Percentiles rank a stretch among this genome's conserved stretches.
Evolutionary conservation across 2,888 invertebrate genomes (phyloP).

Genomic region (Cyclophora punctaria): DNA sequence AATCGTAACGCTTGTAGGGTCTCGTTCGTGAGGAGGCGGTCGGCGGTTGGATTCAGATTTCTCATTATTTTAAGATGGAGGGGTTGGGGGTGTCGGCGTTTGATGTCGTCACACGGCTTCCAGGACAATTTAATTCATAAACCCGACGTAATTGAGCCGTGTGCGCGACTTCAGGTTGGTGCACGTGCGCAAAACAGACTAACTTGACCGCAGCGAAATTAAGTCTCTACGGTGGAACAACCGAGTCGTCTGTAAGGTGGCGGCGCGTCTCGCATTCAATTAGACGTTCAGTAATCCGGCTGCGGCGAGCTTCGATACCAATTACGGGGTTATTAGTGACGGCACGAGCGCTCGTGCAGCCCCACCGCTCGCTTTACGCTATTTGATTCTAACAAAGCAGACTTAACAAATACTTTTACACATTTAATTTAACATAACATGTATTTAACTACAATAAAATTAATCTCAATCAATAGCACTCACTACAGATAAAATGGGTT

Average conservation of each 20-base stretch:
- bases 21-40: constrained; percentile 29
- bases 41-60: constrained; percentile 36
- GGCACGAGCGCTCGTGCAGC: constrained; percentile 48
- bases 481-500: too few relatives aligned
- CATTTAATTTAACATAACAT: too few relatives aligned
- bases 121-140: constrained; percentile 62
- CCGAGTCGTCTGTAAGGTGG: constrained; percentile 29
- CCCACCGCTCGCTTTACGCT: constrained; percentile 23
- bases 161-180: constrained; percentile 32
- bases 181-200: constrained; percentile 61
- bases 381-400: constrained; percentile 29
- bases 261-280: constrained; percentile 69
- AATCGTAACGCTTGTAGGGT: constrained; percentile 52
- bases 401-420: neutral
- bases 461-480: too few relatives aligned
- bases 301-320: constrained; percentile 73
- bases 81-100: constrained; percentile 38
- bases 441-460: too few relatives aligned
- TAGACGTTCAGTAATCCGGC: constrained; percentile 73
- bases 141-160: constrained; percentile 55
- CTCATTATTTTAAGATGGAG: constrained; percentile 25
- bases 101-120: constrained; percentile 52
- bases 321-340: constrained; percentile 73
- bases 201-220: constrained; percentile 67
- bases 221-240: constrained; percentile 32